These are phyloP conservation scores for Gallinago undulata DNA, from an alignment of 2,113 vertebrate species.

Conservation along the genomic window DNA sequence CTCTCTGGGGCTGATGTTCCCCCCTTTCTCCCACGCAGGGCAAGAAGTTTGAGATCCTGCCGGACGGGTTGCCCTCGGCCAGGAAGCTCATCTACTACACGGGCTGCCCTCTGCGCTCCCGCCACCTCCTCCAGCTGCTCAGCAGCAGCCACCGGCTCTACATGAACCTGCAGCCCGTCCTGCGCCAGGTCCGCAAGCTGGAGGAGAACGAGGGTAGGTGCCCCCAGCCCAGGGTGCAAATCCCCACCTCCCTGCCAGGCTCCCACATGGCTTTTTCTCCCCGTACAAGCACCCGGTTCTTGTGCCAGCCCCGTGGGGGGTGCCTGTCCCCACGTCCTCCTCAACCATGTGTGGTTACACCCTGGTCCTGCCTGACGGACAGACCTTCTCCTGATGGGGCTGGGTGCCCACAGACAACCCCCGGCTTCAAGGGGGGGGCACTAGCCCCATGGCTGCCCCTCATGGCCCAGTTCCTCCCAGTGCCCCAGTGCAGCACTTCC, in stretches of 20 bases:
- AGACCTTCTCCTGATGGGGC: not conserved
- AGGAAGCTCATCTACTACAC: constrained; percentile 98
- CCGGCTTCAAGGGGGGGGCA: accelerated
- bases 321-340: not conserved
- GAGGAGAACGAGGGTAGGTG: constrained; percentile 93
- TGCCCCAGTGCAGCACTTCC: not conserved
- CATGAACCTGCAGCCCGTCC: constrained; percentile 96
- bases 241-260: accelerated
- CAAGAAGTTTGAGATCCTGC: constrained; percentile 98
- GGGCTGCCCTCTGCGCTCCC: constrained; percentile 89
- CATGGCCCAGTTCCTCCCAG: not conserved
- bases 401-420: not conserved
- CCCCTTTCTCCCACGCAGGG: constrained; percentile 74
- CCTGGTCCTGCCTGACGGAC: not conserved
- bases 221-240: accelerated
- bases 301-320: not conserved
- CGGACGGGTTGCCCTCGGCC: constrained; percentile 92
- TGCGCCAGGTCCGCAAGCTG: constrained; percentile 91
- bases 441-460: accelerated
- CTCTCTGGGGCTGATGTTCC: accelerated
- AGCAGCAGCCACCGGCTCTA: constrained; percentile 98
- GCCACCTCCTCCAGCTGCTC: constrained; percentile 95
- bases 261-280: accelerated
- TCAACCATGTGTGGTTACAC: accelerated
- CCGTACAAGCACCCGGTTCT: accelerated